A percentile compares a stretch with the other conserved stretches of the same genome.
Conservation (phyloP, 2,888 invertebrate genomes). For the Ophioninae sp. region DNA sequence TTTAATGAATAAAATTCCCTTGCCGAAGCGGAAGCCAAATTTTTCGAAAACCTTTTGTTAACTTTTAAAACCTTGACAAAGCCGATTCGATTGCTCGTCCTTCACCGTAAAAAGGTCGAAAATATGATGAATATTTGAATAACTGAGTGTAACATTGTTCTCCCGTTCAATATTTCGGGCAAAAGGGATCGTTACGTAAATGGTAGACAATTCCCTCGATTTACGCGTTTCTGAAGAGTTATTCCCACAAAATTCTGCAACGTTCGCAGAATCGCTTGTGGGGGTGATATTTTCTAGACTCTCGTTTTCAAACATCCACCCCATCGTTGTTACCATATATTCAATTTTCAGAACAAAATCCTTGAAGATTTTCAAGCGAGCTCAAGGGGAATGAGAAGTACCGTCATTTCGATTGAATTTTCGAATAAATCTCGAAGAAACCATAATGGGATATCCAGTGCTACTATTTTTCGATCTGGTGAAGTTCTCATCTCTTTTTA, state of each 20-base stretch:
- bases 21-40: not conserved
- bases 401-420: not conserved
- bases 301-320: not conserved
- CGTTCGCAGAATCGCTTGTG: not conserved
- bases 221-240: not conserved
- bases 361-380: not conserved
- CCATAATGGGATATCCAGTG: not conserved
- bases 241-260: not conserved
- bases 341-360: not conserved
- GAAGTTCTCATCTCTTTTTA: not conserved
- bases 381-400: not conserved
- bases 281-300: not conserved
- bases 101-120: not conserved
- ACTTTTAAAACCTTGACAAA: not conserved
- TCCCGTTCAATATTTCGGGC: not conserved
- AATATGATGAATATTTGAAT: not conserved
- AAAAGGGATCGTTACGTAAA: not conserved
- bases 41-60: not conserved
- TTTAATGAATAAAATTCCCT: not conserved
- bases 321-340: not conserved
- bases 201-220: not conserved
- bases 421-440: not conserved
- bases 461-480: not conserved
- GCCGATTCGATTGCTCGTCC: not conserved
- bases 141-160: not conserved